Conservation (phyloP, 2,113 vertebrate species). For the Microcebus griseorufus region DNA sequence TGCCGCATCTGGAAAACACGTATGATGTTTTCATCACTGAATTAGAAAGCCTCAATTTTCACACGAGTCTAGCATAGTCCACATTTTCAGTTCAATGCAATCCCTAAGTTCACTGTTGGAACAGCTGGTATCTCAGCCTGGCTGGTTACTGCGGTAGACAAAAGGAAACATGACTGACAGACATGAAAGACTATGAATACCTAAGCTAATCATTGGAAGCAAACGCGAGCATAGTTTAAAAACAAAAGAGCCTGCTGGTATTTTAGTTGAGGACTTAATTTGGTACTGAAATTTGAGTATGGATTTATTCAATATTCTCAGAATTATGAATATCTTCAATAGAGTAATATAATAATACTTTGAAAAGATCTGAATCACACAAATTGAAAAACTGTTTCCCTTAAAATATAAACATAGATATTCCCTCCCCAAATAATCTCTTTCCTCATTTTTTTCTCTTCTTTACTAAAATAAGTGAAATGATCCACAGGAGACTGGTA, state of each 20-base stretch:
- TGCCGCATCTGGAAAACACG: not conserved
- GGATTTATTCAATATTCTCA: not conserved
- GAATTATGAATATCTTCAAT: conserved; percentile 25
- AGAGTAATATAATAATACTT: not conserved
- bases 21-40: not conserved
- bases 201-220: not conserved
- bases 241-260: not conserved
- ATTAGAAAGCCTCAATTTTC: not conserved
- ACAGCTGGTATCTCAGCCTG: not conserved
- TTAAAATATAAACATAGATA: conserved; percentile 9
- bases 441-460: not conserved
- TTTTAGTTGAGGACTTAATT: not conserved
- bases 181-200: not conserved
- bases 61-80: not conserved
- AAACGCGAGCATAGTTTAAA: not conserved
- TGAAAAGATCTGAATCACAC: not conserved
- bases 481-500: not conserved
- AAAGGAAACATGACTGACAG: not conserved
- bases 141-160: not conserved
- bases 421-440: not conserved
- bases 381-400: not conserved
- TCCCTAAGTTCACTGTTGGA: not conserved
- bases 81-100: not conserved
- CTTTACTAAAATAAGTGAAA: not conserved
- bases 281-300: conserved; percentile 8